Base-by-base conservation (phyloP, 2,888 invertebrate species). In the Choristoneura rosaceana region DNA sequence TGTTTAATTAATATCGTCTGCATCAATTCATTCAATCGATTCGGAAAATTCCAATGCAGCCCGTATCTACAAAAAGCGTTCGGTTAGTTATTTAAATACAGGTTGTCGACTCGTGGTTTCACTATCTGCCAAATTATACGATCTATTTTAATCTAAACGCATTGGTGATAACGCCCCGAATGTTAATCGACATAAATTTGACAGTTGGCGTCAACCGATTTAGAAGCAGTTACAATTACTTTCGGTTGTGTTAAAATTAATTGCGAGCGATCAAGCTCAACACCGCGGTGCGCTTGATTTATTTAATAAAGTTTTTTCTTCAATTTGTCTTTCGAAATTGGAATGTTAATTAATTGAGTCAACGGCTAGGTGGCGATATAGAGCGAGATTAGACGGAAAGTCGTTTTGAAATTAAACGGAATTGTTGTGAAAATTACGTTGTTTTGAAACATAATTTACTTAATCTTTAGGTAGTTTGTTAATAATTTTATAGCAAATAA, bases 81-180 rank as follows among this genome's bases (percentile, higher is more conserved):
- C 38, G 63, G 64, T 68, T 64, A 17, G 68, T 69, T 50, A 73
- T 64, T 73, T 64, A 73, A 66, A 71, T 71, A 71, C 61, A 73
- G 68, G 64, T 68, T 73, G 73, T 63, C 71, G 71, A 60, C 59
- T 63, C 69, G 64, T 69, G 59, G 69, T 70, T 69, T 71, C 73
- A 69, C 69, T 73, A 73, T 73, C 73, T 73, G 73, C 73, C 73
- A 73, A 73, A 73, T 73, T 73, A 73, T 68, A 69, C 69, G 59
- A 59, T 73, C 73, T 73, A 73, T 73, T 73, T 73, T 69, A 73
- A 73, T 73, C 73, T 69, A 64, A 69, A 64, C 63, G 64, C 73
- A 73, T 73, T 58, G 68, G 58, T 73, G 73, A 73, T 73, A 73
- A 73, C 64, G 59, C 17, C 17, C 64, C 62, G 59, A 43, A 69